Conservation (phyloP, 2,888 invertebrate species). For the Steinernema hermaphroditum region DNA sequence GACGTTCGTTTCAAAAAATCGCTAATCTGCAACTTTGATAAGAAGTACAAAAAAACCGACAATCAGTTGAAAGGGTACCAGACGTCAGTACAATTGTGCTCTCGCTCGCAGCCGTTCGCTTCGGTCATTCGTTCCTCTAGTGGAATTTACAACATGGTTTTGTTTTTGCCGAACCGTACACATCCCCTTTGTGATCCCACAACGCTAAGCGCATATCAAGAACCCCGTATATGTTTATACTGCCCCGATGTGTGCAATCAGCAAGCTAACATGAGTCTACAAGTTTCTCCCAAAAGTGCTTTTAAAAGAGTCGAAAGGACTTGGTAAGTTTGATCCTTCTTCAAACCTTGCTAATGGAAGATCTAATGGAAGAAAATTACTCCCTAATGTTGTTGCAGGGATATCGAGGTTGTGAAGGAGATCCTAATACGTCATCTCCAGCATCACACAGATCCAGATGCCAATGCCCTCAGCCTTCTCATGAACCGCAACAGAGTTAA, state of each 20-base stretch:
- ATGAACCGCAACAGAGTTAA: slow-evolving; percentile 15
- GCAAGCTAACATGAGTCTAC: not conserved
- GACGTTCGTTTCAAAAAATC: slow-evolving; percentile 22
- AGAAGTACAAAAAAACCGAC: slow-evolving; percentile 23
- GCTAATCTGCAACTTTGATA: slow-evolving; percentile 29
- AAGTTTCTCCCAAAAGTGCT: not conserved
- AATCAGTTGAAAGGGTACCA: slow-evolving; percentile 14
- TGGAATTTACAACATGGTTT: not conserved
- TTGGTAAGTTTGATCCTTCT: too few relatives aligned
- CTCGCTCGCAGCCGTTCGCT: not conserved
- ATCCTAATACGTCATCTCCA: not conserved
- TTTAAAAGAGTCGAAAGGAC: not conserved
- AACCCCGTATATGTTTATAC: not conserved
- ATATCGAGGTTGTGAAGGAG: not conserved
- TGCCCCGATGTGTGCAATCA: not conserved
- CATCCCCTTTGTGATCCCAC: too few relatives aligned
- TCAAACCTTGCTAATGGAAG: too few relatives aligned
- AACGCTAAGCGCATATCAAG: too few relatives aligned
- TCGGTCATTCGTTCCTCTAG: not conserved
- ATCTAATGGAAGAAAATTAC: too few relatives aligned
- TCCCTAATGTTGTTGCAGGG: slow-evolving; percentile 16
- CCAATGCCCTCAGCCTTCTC: slow-evolving; percentile 13
- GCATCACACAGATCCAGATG: slow-evolving; percentile 8
- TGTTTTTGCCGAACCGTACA: not conserved
- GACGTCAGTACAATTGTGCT: not conserved